Base-by-base conservation (phyloP, 2,113 vertebrate species). In the Mesembrinibis cayennensis region DNA sequence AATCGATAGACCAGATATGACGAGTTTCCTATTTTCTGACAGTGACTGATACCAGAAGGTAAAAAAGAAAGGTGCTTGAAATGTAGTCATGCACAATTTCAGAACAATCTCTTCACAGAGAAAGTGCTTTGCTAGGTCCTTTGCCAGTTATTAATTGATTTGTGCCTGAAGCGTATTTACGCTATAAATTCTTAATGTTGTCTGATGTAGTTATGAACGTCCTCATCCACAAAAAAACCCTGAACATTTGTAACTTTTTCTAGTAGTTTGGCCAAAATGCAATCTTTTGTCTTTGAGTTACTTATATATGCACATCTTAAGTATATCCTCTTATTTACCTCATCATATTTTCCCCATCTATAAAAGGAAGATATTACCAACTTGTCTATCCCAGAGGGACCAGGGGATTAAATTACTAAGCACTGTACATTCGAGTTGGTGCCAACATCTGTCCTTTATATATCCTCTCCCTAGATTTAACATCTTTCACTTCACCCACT, bases 151-250 rank as follows among this genome's bases (percentile, higher is more conserved):
- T 63, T 80, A 82, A 82, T 86, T 80, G 78, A 90, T 95, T 62
- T 95, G 45, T 86, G 71, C 78, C 82, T 50, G 49, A 89, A 92
- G 83, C 7, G 1, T 87, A 89, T 84, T 96, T 91, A 74, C 13
- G 4, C 32, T 66, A 94, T 94, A 91, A 96, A 96, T 89, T 89
- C 65, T 95, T 96, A 87, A 96, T 74, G 59, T 19, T 91, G 67
- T 55, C 89, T 87, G 87, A 84, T 47, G 61, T 20, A 84, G 80
- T 63, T 91, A 71, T 13, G n/a, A 80, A 85, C n/a, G 21, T 80
- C 55, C 74, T 88, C 67, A 82, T 16, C 22, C 53, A 25, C 50
- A 62, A 49, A 80, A 87, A 13, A 27, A 18, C 5, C 15, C 20
- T 13, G 52, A 72, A 69, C 14, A 52, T 67, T 23, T 55, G 7